These are phyloP conservation scores for Drosophila baimaii DNA, from an alignment of 1,140 invertebrate species.

Conservation along the genomic window DNA sequence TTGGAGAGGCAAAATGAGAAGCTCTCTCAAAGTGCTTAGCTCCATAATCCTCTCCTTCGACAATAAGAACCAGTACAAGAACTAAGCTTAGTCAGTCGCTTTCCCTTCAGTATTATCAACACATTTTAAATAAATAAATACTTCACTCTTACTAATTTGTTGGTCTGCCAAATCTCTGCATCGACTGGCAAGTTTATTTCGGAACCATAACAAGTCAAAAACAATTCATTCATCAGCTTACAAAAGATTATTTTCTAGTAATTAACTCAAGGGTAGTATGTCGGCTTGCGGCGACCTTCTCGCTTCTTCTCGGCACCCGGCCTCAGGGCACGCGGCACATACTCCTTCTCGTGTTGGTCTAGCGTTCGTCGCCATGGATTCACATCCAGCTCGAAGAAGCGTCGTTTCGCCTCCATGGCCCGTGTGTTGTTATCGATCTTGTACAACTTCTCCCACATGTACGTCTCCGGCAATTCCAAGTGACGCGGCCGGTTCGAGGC, in stretches of 20 bases:
- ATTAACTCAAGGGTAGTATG: slow-evolving; percentile 86
- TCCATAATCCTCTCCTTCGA: too few species aligned
- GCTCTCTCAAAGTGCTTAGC: too few species aligned
- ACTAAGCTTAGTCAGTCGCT: too few species aligned
- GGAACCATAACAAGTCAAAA: slow-evolving; percentile 5
- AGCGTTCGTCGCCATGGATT: slow-evolving; percentile 87
- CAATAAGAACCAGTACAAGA: too few species aligned
- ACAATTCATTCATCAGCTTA: not conserved
- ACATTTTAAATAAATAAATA: too few species aligned
- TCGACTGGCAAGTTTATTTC: slow-evolving; percentile 8
- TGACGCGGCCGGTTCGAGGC: slow-evolving; percentile 87
- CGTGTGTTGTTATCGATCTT: slow-evolving; percentile 88
- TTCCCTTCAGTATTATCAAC: too few species aligned
- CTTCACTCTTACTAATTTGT: too few species aligned
- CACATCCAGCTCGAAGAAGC: slow-evolving; percentile 88
- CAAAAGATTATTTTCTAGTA: slow-evolving; percentile 9
- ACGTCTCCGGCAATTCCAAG: slow-evolving; percentile 87
- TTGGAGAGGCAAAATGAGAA: too few species aligned
- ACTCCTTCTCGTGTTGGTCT: slow-evolving; percentile 87
- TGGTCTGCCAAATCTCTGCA: not conserved
- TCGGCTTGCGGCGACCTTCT: slow-evolving; percentile 86
- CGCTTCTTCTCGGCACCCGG: slow-evolving; percentile 86
- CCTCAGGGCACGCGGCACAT: slow-evolving; percentile 88
- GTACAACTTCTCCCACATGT: slow-evolving; percentile 91
- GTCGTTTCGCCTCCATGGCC: slow-evolving; percentile 87